Evolutionary conservation across 2,888 invertebrate genomes (phyloP).

Genomic region (Drosophila quinaria): DNA sequence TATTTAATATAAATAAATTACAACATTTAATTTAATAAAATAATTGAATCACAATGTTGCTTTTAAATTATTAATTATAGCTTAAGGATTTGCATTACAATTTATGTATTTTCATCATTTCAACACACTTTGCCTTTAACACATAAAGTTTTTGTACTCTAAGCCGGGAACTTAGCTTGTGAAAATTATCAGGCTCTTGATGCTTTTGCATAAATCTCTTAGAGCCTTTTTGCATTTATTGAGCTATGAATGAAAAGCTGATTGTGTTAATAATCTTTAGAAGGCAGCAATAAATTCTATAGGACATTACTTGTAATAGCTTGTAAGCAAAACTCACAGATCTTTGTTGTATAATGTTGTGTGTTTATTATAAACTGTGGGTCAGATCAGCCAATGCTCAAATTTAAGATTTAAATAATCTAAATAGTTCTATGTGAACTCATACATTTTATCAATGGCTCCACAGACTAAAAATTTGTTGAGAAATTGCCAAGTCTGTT

Average conservation of each 20-base stretch:
- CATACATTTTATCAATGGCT: neutral
- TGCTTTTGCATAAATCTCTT: conserved; percentile 21
- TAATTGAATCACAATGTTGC: neutral
- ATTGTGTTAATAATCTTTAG: conserved; percentile 40
- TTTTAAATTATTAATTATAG: neutral
- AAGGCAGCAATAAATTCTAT: conserved; percentile 13
- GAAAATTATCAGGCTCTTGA: conserved; percentile 26
- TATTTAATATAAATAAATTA: neutral
- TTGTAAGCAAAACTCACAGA: conserved; percentile 17
- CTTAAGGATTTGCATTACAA: neutral
- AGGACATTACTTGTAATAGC: conserved; percentile 14
- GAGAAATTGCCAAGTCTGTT: neutral
- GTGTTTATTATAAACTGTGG: too few relatives aligned
- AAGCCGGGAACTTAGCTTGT: conserved; percentile 32
- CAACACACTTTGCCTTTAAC: conserved; percentile 2
- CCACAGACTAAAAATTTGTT: neutral
- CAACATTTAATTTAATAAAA: neutral
- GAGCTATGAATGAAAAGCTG: conserved; percentile 39
- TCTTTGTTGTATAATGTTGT: too few relatives aligned
- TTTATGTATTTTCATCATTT: neutral
- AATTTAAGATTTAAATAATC: neutral
- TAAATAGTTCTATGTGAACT: neutral
- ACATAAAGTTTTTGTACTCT: conserved; percentile 5
- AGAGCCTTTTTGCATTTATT: conserved; percentile 34
- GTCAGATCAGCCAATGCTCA: neutral